Conservation (phyloP, 1,140 invertebrate species). For the Sminthurinus signatus region DNA sequence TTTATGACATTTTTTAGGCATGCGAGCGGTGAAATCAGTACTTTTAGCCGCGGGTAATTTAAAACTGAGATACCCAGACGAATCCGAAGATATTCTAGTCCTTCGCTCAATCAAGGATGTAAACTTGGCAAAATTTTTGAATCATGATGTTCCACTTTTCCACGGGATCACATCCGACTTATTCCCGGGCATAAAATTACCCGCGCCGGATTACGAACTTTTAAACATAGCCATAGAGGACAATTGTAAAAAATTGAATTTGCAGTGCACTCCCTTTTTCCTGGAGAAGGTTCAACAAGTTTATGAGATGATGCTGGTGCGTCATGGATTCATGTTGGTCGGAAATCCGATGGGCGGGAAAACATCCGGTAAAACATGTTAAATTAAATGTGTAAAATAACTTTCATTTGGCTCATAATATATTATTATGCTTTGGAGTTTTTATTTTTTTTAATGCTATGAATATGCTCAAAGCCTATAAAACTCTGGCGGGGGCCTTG, state of each 20-base stretch:
- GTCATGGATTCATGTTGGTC: slow-evolving; percentile 83
- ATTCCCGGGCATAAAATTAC: slow-evolving; percentile 72
- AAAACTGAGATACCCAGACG: slow-evolving; percentile 81
- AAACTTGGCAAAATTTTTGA: slow-evolving; percentile 86
- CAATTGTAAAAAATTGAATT: slow-evolving; percentile 65
- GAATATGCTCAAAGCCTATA: no score
- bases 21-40: slow-evolving; percentile 83
- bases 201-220: slow-evolving; percentile 63
- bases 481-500: slow-evolving; percentile 69
- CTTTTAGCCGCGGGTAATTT: slow-evolving; percentile 80
- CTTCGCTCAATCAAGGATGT: slow-evolving; percentile 87
- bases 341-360: slow-evolving; percentile 87
- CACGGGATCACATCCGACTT: slow-evolving; percentile 85
- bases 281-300: slow-evolving; percentile 86
- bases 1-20: slow-evolving; percentile 49
- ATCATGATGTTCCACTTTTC: slow-evolving; percentile 78
- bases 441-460: no score
- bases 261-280: slow-evolving; percentile 76
- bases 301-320: slow-evolving; percentile 92
- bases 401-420: no score
- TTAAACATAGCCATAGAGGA: slow-evolving; percentile 55
- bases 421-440: no score
- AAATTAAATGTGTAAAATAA: no score
- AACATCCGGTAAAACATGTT: no score
- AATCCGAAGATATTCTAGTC: slow-evolving; percentile 72